Evolutionary conservation across 2,113 vertebrate genomes (phyloP), one percentile per base, ranked within the genome.

Genomic region (Microcebus murinus): DNA sequence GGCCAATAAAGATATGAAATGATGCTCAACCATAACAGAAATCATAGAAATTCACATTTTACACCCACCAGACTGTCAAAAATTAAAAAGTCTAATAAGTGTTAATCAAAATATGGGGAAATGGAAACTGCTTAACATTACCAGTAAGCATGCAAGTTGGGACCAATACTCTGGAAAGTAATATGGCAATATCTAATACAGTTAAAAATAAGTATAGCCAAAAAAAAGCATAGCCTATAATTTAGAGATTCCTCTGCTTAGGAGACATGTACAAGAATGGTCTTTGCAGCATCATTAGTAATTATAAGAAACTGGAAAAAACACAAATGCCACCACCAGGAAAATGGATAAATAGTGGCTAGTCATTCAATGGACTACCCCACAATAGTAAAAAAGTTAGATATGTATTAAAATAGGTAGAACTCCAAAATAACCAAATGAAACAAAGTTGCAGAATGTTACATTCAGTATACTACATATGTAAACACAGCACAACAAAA

Each of bases 1-100:
- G 52, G 18, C 42, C 87, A 97, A 20, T 79, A 80, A 85, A 89
- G 48, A 79, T 67, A 74, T 42, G 67, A 91, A 97, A 95, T 88
- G 61, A 84, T 83, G 36, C 39, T 65, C 52, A 84, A 70, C n/a
- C 20, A 27, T 50, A 85, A 67, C 10, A 92, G 85, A 94, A 88
- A 89, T 42, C 73, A 83, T 2, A 77, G 17, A 81, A 80, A 91
- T 87, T 95, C 55, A 50, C 52, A 77, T 73, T 81, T 45, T 45
- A 45, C 0, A 76, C 52, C 13, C 45, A 83, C 45, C 25, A 50
- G 67, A 42, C 15, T 10, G 12, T 50, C 36, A 94, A 96, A 82
- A 68, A 63, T 45, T 42, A 36, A 87, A 76, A 94, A 81, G 68
- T 25, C 36, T 67, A 95, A 80, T 27, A 97, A 87, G 8, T 59